Evolutionary conservation across 1,140 invertebrate species (phyloP), one percentile per base, ranked within the genome.

Genomic region (Aphelenchoides besseyi): DNA sequence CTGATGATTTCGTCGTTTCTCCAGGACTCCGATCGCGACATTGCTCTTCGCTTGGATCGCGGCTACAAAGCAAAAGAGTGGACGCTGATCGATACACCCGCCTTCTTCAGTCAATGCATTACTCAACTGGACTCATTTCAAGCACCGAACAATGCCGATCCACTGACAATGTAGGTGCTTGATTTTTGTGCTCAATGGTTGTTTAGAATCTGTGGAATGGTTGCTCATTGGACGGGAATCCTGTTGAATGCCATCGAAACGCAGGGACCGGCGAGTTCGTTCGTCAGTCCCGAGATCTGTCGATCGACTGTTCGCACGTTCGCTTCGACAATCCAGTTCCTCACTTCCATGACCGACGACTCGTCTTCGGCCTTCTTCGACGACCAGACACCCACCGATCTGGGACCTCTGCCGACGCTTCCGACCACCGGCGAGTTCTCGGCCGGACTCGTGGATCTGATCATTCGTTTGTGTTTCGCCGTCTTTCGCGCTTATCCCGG

Each of bases 241-340:
- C 16, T 37, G 30, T 53, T 36, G 30, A 16, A 37, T n/a, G 30
- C 63, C 12, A 16, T 66, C 28, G 63, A 66, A 16, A 55, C 63
- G 16, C 32, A 66, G 36, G 63, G 63, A n/a, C n/a, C 1, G 16
- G 36, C 16, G 18, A 53, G 63, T 53, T n/a, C 16, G 30, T 36
- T 66, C 30, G 63, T 66, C 26, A 66, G 63, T 3, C 12, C 63
- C 1, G 63, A 66, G 3, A 2, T 66, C 16, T 66, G 36, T 53
- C 63, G 63, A 26, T 36, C 63, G 16, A 66, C 32, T 16, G n/a
- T 66, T 12, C 63, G 30, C 2, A 66, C 63, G 28, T 66, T 66
- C 63, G 30, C 63, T 0, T 16, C 30, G 9, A 16, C 30, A 0
- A 30, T 66, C 36, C 30, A 66, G 16, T 66, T 66, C 30, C 32